These are phyloP conservation scores for Druceiella hillmani DNA, from an alignment of 2,888 invertebrate species.

Conservation along the genomic window DNA sequence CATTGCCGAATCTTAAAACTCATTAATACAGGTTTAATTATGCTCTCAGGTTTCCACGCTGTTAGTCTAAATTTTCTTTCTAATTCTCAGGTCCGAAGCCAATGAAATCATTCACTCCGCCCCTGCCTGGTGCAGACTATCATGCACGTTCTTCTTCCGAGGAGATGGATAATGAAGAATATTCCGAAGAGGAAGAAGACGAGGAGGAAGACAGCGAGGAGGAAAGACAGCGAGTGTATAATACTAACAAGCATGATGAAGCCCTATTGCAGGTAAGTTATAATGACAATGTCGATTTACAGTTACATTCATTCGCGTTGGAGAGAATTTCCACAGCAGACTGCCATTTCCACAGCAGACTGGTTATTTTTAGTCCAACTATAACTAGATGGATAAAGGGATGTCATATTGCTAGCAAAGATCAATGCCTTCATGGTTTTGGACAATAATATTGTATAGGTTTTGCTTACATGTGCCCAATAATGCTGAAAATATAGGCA, in stretches of 20 bases:
- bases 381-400: no score
- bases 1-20: no score
- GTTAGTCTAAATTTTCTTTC: no score
- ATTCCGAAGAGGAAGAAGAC: conserved; percentile 43
- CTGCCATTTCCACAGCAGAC: neutral
- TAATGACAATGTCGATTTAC: neutral
- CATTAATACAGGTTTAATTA: no score
- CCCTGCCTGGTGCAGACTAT: conserved; percentile 63
- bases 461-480: no score
- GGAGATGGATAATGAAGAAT: conserved; percentile 39
- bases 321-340: neutral
- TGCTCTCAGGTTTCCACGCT: no score
- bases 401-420: no score
- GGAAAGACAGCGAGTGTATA: conserved; percentile 41
- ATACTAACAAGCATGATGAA: conserved; percentile 56
- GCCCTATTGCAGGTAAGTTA: conserved; percentile 60
- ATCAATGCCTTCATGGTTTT: no score
- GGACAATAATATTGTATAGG: no score
- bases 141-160: conserved; percentile 45
- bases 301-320: neutral
- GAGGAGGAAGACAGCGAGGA: conserved; percentile 54
- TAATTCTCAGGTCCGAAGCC: conserved; percentile 68
- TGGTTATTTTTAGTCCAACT: neutral
- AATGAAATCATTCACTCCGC: conserved; percentile 84
- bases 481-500: no score